phyloP scores from a whole-genome alignment of 2,113 vertebrate species.

The Chlorodrepanis virens region DNA sequence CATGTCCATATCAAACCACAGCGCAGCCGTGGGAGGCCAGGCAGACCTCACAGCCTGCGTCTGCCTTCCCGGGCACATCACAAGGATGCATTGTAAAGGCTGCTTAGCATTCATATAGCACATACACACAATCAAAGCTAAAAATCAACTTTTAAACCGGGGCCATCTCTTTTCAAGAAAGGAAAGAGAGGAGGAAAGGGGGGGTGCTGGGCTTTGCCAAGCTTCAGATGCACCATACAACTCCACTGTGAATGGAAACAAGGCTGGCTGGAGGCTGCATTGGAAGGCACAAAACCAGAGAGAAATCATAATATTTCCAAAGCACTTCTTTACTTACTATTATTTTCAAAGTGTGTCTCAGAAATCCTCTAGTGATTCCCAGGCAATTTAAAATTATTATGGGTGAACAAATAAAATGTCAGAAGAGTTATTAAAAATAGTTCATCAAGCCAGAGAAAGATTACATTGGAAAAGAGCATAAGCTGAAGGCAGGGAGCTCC shows the following conservation, averaged over 20 bases:
- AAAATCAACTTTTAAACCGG: constrained; percentile 76
- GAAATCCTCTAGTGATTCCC: constrained; percentile 78
- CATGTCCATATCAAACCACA: neutral
- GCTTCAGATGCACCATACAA: constrained; percentile 71
- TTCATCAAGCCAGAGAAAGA: neutral
- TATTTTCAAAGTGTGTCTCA: constrained; percentile 70
- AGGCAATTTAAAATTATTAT: constrained; percentile 78
- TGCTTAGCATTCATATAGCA: constrained; percentile 68
- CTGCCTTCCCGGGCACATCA: constrained; percentile 39
- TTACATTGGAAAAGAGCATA: neutral
- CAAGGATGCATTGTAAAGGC: constrained; percentile 61
- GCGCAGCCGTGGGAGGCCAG: neutral
- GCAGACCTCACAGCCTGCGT: neutral
- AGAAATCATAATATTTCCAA: constrained; percentile 52
- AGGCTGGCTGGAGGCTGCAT: constrained; percentile 78
- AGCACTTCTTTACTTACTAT: constrained; percentile 15
- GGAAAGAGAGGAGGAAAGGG: constrained; percentile 58
- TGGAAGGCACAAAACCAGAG: constrained; percentile 71
- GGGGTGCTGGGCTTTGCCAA: neutral
- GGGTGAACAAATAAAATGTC: constrained; percentile 62
- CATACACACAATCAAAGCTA: constrained; percentile 69
- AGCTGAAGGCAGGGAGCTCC: neutral
- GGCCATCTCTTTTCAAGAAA: constrained; percentile 68
- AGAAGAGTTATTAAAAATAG: neutral
- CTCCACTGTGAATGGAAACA: constrained; percentile 66